Evolutionary conservation across 2,113 vertebrate species (phyloP).

Genomic region (Silurus glanis): DNA sequence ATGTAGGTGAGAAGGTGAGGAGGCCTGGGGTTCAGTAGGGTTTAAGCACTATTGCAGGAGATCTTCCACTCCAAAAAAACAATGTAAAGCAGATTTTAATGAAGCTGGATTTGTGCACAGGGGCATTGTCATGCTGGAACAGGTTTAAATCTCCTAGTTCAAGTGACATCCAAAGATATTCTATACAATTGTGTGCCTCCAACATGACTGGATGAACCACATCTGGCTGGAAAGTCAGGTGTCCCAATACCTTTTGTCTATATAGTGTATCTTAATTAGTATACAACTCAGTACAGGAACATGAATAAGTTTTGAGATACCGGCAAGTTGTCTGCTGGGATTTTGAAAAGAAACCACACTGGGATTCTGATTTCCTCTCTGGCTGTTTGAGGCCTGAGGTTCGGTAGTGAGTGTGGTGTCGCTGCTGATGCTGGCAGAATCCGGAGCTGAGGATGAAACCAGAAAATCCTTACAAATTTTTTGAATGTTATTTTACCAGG

Average conservation of each 20-base stretch:
- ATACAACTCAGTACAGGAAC: background rate
- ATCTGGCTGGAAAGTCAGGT: no score
- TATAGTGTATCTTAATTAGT: background rate
- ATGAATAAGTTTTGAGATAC: constrained; percentile 50
- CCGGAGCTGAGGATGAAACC: constrained; percentile 39
- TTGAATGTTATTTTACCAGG: background rate
- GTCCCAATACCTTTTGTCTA: background rate
- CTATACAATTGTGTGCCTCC: no score
- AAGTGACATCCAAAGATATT: no score
- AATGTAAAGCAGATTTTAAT: no score
- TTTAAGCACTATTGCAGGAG: no score
- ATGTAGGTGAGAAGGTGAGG: no score
- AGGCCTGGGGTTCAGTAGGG: no score
- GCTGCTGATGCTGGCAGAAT: constrained; percentile 31
- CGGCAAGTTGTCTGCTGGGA: constrained; percentile 61
- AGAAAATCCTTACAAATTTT: background rate
- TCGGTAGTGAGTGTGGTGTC: constrained; percentile 23
- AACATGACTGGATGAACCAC: no score
- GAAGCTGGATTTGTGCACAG: no score
- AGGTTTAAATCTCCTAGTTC: no score
- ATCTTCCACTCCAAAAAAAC: no score
- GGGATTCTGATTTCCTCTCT: constrained; percentile 23
- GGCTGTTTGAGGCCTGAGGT: constrained; percentile 5
- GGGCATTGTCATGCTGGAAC: no score
- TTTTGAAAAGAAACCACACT: constrained; percentile 20